phyloP scores from a whole-genome alignment of 1,140 invertebrate genomes.

The Cherax quadricarinatus region DNA sequence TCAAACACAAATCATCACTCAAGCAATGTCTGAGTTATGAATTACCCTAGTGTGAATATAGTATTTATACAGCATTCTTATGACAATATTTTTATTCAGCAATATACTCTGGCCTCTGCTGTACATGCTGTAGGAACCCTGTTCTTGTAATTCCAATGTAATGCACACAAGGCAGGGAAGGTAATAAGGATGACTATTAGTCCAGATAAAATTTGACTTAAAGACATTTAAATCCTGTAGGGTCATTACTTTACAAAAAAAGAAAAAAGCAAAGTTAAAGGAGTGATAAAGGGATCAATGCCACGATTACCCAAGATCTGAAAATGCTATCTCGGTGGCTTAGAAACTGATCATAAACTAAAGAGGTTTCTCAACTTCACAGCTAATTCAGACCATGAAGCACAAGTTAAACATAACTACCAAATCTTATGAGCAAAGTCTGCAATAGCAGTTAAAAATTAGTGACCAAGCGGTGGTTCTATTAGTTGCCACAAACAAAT shows the following conservation, averaged over 20 bases:
- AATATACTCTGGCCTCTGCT: slow-evolving; percentile 1
- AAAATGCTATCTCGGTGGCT: neutral
- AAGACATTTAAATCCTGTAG: slow-evolving; percentile 9
- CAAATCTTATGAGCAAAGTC: slow-evolving; percentile 4
- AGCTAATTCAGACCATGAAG: neutral
- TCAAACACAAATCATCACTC: slow-evolving; percentile 27
- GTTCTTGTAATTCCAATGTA: slow-evolving; percentile 41
- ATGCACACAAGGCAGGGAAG: slow-evolving; percentile 48
- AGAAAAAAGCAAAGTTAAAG: slow-evolving; percentile 22
- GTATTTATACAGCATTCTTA: slow-evolving; percentile 23
- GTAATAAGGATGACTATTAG: slow-evolving; percentile 38
- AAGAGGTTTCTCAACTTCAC: neutral
- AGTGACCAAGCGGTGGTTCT: slow-evolving; percentile 1
- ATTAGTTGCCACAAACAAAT: slow-evolving; percentile 34
- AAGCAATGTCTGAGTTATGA: slow-evolving; percentile 23
- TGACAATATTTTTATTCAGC: slow-evolving; percentile 11
- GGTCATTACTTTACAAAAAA: slow-evolving; percentile 23
- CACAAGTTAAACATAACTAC: neutral
- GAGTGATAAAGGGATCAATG: neutral
- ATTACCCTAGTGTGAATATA: slow-evolving; percentile 19
- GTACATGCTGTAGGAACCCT: slow-evolving; percentile 17
- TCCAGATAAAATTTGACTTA: slow-evolving; percentile 37
- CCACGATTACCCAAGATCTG: neutral
- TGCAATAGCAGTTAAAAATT: slow-evolving; percentile 26
- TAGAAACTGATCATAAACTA: neutral